Evolutionary conservation across 1,140 invertebrate species (phyloP).

Genomic region (Cydia pomonella): DNA sequence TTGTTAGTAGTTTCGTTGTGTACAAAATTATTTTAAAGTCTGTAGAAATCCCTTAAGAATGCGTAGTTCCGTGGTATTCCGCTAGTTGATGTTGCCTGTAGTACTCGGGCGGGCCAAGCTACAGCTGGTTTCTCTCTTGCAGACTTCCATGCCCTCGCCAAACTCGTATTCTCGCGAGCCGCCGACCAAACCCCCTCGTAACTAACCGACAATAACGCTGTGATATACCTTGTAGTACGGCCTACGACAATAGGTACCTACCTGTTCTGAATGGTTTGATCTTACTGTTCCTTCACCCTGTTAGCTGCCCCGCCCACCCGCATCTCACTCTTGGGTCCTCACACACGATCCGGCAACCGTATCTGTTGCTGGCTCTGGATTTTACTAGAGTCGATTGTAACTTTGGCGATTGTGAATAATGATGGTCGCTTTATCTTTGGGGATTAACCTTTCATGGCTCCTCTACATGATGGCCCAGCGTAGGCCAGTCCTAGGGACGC

Average conservation of each 20-base stretch:
- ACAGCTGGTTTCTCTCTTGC: slow-evolving; percentile 81
- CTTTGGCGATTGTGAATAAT: slow-evolving; percentile 31
- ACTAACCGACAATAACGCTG: slow-evolving; percentile 70
- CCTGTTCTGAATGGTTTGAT: slow-evolving; percentile 76
- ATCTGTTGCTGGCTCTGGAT: slow-evolving; percentile 14
- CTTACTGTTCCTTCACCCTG: slow-evolving; percentile 66
- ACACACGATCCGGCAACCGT: slow-evolving; percentile 34
- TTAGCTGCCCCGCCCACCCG: slow-evolving; percentile 55
- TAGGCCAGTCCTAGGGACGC: too few relatives aligned
- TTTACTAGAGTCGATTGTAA: slow-evolving; percentile 36
- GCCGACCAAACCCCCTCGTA: slow-evolving; percentile 77
- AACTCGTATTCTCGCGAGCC: slow-evolving; percentile 85
- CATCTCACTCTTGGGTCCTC: slow-evolving; percentile 53
- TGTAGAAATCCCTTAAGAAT: not conserved
- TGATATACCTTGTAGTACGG: slow-evolving; percentile 67
- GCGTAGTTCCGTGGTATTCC: not conserved
- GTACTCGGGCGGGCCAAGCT: slow-evolving; percentile 38
- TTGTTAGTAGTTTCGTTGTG: not conserved
- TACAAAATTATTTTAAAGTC: not conserved
- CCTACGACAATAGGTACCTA: slow-evolving; percentile 70
- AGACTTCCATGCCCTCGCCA: slow-evolving; percentile 88
- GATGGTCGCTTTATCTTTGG: too few relatives aligned
- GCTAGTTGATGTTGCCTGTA: slow-evolving; percentile 5
- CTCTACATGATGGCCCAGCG: too few relatives aligned
- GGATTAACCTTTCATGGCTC: too few relatives aligned